Evolutionary conservation across 2,888 invertebrate species (phyloP), one percentile per base, ranked within the genome.

Genomic region (Hermodice carunculata): DNA sequence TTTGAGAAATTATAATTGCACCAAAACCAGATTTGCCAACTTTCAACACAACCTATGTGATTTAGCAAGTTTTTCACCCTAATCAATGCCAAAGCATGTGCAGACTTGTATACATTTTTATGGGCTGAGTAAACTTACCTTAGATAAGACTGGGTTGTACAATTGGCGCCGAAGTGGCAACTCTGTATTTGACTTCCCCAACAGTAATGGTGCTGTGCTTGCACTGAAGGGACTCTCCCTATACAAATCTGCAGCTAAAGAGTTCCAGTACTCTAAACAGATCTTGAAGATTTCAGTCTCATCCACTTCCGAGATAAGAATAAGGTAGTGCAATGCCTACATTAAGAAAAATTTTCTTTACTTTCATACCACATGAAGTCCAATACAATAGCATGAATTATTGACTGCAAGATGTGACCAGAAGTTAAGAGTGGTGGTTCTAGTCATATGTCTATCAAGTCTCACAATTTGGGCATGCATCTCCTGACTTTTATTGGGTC

Each of bases 201-300:
- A 77, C 61, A 85, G 76, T 4, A 85, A 79, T 3, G 83, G 80
- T 22, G 85, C 79, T n/a, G 76, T 73, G 68, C 88, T 87, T 31
- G 84, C 78, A 40, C 89, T 88, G 85, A 91, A 92, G 28, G 94
- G 93, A 78, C 91, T 92, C 81, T 95, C 94, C 82, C 93, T 92
- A 85, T 98, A 99, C 76, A 99, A 89, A 85, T 97, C 96, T 66
- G 94, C 91, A 31, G 96, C 92, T 70, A 99, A 88, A 67, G 92
- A 91, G 87, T 96, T 97, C 99, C 99, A 99, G 87, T 97, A 99
- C 86, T 99, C 99, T 71, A 99, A 88, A 82, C 98, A 99, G 74
- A 99, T 98, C 89, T 99, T 99, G 86, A 99, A 99, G 70, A 99
- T 97, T 88, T 99, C 99, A 0, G 97, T 96, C 85, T 99, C 99